Evolutionary conservation across 2,113 vertebrate species (phyloP), one percentile per base, ranked within the genome.

Genomic region (Poeciliopsis retropinna): DNA sequence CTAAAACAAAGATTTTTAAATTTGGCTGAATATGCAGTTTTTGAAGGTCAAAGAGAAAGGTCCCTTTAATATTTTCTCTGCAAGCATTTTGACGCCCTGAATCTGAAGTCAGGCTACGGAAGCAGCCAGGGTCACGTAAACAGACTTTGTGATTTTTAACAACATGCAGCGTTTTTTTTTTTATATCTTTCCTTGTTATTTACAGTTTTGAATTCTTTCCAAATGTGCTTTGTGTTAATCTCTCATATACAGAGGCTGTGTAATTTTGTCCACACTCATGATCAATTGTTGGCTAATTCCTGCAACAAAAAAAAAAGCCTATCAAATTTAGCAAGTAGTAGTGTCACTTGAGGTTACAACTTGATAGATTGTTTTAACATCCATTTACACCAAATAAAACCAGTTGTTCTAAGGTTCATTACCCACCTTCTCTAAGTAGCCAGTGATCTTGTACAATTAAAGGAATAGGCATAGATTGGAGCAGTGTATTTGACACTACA

Each of bases 91-190:
- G 25, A 15, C 63, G 29, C 17, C 63, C 1, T 72, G 57, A 27
- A 4, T 69, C 70, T 78, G 14, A 78, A 51, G 64, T 63, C 47
- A 73, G 31, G n/a, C 32, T n/a, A 29, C 6, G 8, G 32, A 17
- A 75, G 64, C 83, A 44, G 81, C 67, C 67, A 70, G 37, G 62
- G 22, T 60, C 27, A 70, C 65, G n/a, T 32, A 32, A 75, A 70
- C 44, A 54, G 25, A 30, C 34, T 65, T 32, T 64, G 12, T 22
- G 17, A 72, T 66, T 69, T 72, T 19, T 13, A 60, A 60, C 62
- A 34, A 47, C 51, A 22, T 67, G 19, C 34, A n/a, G 1, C 72
- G 61, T 57, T 39, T 62, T 47, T 68, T 71, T 29, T 39, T 5
- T 37, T 64, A 41, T 60, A 70, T 15, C 8, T 1, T 30, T 78